Evolutionary conservation across 2,113 vertebrate species (phyloP).

Genomic region (Girardinichthys multiradiatus): DNA sequence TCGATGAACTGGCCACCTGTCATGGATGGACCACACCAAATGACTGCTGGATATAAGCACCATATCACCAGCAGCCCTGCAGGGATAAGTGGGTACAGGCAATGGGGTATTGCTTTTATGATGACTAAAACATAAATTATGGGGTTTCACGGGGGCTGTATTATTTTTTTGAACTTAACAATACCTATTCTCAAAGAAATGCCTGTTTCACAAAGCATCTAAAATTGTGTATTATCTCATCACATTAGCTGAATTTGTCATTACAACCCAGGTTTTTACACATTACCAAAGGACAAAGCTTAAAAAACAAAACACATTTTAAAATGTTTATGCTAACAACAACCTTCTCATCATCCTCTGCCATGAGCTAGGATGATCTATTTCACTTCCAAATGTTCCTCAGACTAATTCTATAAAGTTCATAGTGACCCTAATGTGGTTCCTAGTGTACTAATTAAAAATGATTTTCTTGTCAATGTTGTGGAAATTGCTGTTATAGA

Average conservation of each 20-base stretch:
- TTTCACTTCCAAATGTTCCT: slow-evolving; percentile 41
- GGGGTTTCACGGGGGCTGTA: no score
- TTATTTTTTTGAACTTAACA: neutral
- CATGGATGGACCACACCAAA: no score
- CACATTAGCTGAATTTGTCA: neutral
- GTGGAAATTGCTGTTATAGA: no score
- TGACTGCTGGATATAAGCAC: no score
- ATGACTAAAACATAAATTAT: no score
- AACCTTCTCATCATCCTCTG: neutral
- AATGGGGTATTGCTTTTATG: no score
- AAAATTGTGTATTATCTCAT: neutral
- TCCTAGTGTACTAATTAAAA: slow-evolving; percentile 74
- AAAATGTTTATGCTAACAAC: neutral
- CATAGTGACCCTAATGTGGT: slow-evolving; percentile 73
- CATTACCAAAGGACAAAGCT: neutral
- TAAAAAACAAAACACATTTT: neutral
- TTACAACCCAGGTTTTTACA: neutral
- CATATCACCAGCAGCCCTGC: no score
- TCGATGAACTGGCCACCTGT: no score
- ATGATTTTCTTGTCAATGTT: slow-evolving; percentile 15
- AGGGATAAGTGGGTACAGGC: no score
- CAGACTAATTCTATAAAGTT: slow-evolving; percentile 23
- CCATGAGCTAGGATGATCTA: neutral
- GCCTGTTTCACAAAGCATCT: neutral
- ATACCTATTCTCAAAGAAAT: neutral